Percentiles rank a stretch among this genome's conserved stretches.
phyloP scores from a whole-genome alignment of 2,888 invertebrate genomes.

The Drosophila mayaguana region DNA sequence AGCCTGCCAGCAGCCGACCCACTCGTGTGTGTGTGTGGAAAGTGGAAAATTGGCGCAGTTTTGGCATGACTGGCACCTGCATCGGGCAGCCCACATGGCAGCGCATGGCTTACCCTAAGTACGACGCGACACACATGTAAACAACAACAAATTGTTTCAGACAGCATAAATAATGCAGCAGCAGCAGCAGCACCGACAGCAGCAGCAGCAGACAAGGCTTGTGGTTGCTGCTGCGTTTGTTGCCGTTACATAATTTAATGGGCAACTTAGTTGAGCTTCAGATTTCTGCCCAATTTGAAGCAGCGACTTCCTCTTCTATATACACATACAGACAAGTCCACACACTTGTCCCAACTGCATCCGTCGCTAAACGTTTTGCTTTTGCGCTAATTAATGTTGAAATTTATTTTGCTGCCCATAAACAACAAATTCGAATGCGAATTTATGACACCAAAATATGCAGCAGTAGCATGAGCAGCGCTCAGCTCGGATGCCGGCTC shows the following conservation, averaged over 20 bases:
- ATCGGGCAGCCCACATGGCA: slow-evolving; percentile 64
- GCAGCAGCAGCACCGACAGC: slow-evolving; percentile 20
- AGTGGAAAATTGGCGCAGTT: slow-evolving; percentile 62
- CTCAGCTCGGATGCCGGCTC: not conserved
- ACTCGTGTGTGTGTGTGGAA: slow-evolving; percentile 31
- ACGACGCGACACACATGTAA: slow-evolving; percentile 47
- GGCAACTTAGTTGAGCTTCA: slow-evolving; percentile 50
- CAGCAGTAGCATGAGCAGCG: not conserved
- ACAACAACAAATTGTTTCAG: slow-evolving; percentile 53
- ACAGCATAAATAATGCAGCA: slow-evolving; percentile 77
- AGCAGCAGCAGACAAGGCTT: slow-evolving; percentile 15
- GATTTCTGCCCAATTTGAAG: slow-evolving; percentile 71
- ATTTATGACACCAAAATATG: slow-evolving; percentile 51
- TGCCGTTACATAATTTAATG: slow-evolving; percentile 71
- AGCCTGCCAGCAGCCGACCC: slow-evolving; percentile 34
- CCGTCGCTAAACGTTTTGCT: slow-evolving; percentile 48
- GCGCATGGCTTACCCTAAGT: slow-evolving; percentile 69
- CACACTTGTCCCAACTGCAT: slow-evolving; percentile 32
- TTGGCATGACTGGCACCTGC: slow-evolving; percentile 63
- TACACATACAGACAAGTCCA: not conserved
- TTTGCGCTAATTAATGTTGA: slow-evolving; percentile 73
- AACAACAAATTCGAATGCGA: slow-evolving; percentile 47
- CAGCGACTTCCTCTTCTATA: slow-evolving; percentile 57
- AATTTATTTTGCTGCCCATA: slow-evolving; percentile 55
- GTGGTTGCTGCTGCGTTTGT: slow-evolving; percentile 22